Evolutionary conservation across 2,888 invertebrate species (phyloP).

Genomic region (Linyphia triangularis): DNA sequence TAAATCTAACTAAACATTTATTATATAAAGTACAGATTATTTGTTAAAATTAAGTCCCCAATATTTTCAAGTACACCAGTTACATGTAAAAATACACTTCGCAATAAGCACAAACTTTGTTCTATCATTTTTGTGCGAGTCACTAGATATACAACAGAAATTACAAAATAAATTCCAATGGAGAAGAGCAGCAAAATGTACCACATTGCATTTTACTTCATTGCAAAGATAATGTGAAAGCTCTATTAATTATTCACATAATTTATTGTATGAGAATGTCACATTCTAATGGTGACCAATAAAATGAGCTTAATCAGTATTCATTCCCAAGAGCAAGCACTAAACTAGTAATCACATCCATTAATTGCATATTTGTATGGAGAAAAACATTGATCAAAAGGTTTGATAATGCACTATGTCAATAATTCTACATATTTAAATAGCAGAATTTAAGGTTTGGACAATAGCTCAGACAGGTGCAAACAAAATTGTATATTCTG

Average conservation of each 20-base stretch:
- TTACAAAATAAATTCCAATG: conserved; percentile 69
- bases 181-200: conserved; percentile 70
- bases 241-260: conserved; percentile 67
- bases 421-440: not conserved
- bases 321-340: conserved; percentile 32
- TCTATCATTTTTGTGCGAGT: conserved; percentile 72
- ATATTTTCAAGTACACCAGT: conserved; percentile 69
- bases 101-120: conserved; percentile 72
- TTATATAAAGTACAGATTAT: conserved; percentile 23
- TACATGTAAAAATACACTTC: conserved; percentile 73
- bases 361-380: conserved; percentile 44
- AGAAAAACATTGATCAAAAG: conserved; percentile 39
- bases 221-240: conserved; percentile 71
- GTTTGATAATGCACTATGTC: conserved; percentile 6
- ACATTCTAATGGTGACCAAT: conserved; percentile 18
- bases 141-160: conserved; percentile 62
- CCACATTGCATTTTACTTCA: conserved; percentile 60
- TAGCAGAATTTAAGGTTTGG: not conserved
- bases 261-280: conserved; percentile 52
- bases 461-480: not conserved
- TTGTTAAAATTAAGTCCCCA: conserved; percentile 69
- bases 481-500: not conserved
- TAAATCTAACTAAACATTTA: conserved; percentile 53
- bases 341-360: conserved; percentile 45
- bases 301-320: conserved; percentile 48